Conservation (phyloP, 2,888 invertebrate species). For the Catocala fraxini region DNA sequence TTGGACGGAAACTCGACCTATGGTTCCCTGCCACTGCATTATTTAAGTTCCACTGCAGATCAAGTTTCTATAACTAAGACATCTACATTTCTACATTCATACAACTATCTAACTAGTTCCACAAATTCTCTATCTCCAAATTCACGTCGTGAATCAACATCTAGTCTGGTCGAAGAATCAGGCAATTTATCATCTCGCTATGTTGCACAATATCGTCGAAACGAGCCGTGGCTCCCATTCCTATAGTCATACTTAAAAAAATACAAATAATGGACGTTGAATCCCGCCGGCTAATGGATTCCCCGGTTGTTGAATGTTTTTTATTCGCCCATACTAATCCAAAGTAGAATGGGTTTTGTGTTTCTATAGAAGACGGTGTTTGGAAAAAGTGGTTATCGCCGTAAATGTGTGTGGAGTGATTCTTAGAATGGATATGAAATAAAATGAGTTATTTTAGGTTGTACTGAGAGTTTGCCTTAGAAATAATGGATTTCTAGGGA, state of each 20-base stretch:
- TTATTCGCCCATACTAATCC: slow-evolving; percentile 32
- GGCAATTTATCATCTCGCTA: slow-evolving; percentile 58
- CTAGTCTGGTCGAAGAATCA: slow-evolving; percentile 3
- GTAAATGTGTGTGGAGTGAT: slow-evolving; percentile 1
- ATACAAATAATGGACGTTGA: slow-evolving; percentile 43
- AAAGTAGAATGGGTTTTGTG: slow-evolving; percentile 23
- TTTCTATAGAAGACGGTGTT: slow-evolving; percentile 16
- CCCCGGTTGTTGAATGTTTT: slow-evolving; percentile 30
- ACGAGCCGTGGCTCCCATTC: slow-evolving; percentile 51
- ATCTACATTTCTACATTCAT: slow-evolving; percentile 6
- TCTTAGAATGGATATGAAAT: slow-evolving; percentile 12
- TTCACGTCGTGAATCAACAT: slow-evolving; percentile 8
- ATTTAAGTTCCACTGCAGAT: slow-evolving; percentile 6
- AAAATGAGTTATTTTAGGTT: neutral
- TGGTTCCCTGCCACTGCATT: neutral
- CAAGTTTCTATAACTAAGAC: slow-evolving; percentile 13
- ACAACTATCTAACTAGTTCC: slow-evolving; percentile 6
- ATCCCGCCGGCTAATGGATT: slow-evolving; percentile 50
- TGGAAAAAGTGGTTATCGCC: slow-evolving; percentile 4
- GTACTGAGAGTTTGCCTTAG: too few relatives aligned
- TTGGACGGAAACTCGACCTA: neutral
- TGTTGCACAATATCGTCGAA: slow-evolving; percentile 56
- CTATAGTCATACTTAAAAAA: slow-evolving; percentile 46
- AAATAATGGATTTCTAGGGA: too few relatives aligned
- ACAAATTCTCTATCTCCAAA: slow-evolving; percentile 3